Percentiles rank a stretch among this genome's conserved stretches.
Conservation (phyloP, 2,113 vertebrate genomes). For the Neolamprologus variostigma region DNA sequence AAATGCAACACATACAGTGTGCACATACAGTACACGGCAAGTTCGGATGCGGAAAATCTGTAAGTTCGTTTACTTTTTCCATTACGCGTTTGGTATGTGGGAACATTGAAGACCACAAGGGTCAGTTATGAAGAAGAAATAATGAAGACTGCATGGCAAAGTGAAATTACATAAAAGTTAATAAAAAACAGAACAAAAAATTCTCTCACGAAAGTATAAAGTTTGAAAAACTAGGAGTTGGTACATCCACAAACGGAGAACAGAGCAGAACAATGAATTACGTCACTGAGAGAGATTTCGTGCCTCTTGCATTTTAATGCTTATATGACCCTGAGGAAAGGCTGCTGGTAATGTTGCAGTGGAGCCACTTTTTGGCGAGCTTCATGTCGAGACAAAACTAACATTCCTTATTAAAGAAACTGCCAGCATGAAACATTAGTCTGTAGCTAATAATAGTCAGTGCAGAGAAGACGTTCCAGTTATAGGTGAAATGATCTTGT, state of each 20-base stretch:
- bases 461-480: neutral
- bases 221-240: neutral
- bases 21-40: neutral
- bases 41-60: neutral
- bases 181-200: neutral
- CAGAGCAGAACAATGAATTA: neutral
- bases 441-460: neutral
- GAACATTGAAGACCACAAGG: neutral
- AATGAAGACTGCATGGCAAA: neutral
- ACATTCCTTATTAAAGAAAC: neutral
- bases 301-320: neutral
- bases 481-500: neutral
- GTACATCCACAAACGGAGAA: neutral
- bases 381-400: neutral
- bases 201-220: neutral
- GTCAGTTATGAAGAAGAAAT: neutral
- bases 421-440: neutral
- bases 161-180: neutral
- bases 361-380: neutral
- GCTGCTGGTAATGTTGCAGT: neutral
- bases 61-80: neutral
- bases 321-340: neutral
- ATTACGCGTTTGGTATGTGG: neutral
- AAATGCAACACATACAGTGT: neutral
- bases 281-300: neutral